A percentile compares a stretch with the other conserved stretches of the same genome.
These are phyloP conservation scores for Potamilus streckersoni DNA, from an alignment of 1,140 invertebrate species.

Conservation along the genomic window DNA sequence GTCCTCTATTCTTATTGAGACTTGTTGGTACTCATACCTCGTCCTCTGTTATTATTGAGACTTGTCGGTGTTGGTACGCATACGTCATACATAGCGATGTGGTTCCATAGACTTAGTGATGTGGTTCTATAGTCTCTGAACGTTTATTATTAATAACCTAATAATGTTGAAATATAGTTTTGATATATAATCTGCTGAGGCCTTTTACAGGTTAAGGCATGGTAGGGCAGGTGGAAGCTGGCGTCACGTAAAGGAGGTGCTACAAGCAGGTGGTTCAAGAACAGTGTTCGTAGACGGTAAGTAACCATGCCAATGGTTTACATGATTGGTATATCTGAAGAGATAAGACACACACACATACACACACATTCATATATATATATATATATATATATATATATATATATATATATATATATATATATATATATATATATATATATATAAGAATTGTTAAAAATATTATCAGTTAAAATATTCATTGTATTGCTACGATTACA, in stretches of 20 bases:
- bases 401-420: no score
- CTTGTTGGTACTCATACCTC: no score
- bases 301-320: conserved; percentile 3
- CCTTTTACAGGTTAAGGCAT: conserved; percentile 45
- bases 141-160: background rate
- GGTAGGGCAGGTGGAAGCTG: conserved; percentile 58
- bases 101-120: background rate
- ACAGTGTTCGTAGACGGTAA: conserved; percentile 60
- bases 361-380: no score
- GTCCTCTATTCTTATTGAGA: no score
- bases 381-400: no score
- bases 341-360: no score
- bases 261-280: conserved; percentile 54
- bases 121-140: background rate
- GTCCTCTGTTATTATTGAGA: no score
- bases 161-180: background rate
- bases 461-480: no score
- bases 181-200: background rate
- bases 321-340: background rate
- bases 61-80: no score
- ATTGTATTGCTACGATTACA: no score
- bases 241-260: conserved; percentile 58
- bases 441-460: no score
- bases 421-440: no score
- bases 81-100: background rate